Evolutionary conservation across 2,888 invertebrate species (phyloP), one percentile per base, ranked within the genome.

Genomic region (Syrphus vitripennis): DNA sequence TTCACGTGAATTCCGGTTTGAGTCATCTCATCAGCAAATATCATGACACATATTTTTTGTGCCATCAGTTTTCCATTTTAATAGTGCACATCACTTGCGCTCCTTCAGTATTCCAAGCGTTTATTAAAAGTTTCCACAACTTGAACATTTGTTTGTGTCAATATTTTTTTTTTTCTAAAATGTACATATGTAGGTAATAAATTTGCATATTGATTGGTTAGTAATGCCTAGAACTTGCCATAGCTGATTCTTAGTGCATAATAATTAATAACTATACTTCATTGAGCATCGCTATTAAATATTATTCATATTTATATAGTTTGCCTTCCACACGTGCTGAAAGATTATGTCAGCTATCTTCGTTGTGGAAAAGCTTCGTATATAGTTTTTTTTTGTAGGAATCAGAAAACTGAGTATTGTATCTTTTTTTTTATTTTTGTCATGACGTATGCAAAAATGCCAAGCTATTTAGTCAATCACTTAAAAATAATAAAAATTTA

Each of bases 201-300:
- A 81, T 75, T 81, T 81, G 53, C 75, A 76, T 81, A 70, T 81
- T 75, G 75, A 81, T 81, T 53, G n/a, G 34, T 37, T 21, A 59
- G 21, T 59, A 37, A 37, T 59, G 26, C 31, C 24, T 29, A 9
- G 14, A 29, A n/a, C n/a, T n/a, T n/a, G n/a, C n/a, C n/a, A n/a
- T n/a, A n/a, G 2, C 24, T 50, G 59, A 61, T 42, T n/a, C n/a
- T n/a, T n/a, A n/a, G n/a, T n/a, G n/a, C n/a, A n/a, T n/a, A n/a
- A n/a, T n/a, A n/a, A n/a, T n/a, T n/a, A n/a, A n/a, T n/a, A n/a
- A n/a, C n/a, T n/a, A n/a, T n/a, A n/a, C n/a, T n/a, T n/a, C n/a
- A n/a, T n/a, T n/a, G n/a, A n/a, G n/a, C n/a, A n/a, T n/a, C n/a
- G n/a, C n/a, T n/a, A n/a, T n/a, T n/a, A n/a, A n/a, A n/a, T n/a